Base-by-base conservation (phyloP, 1,140 invertebrate species). In the Neoseiulus cucumeris region DNA sequence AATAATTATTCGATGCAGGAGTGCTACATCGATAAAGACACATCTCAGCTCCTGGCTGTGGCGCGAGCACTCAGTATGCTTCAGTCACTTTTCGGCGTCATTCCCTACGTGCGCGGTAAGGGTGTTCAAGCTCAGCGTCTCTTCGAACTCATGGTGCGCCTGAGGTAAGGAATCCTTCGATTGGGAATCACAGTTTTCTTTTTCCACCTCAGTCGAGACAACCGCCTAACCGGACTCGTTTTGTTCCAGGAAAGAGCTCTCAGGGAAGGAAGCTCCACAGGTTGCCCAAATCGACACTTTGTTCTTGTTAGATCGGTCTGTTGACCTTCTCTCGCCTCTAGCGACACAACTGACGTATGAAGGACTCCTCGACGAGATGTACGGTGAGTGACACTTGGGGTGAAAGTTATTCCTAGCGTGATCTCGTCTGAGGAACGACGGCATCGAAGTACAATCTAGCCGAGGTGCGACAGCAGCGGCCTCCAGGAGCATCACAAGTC, bases 291-390 rank as follows among this genome's bases (percentile, higher is more conserved):
- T 96, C 29, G 90, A 96, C 74, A 87, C 88, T 74, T 78, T 98
- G 7, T 77, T 98, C 20, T 73, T 96, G 17, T 75, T 96, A 0
- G 92, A 96, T 78, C 79, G 94, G 39, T 84, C 83, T 64, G 82
- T 96, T 17, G 95, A 99, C 80, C 82, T 95, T 64, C 80, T 98
- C 6, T 89, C 89, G 39, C 89, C 92, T 2, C 76, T 98, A 68
- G 83, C 89, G 1, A 95, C 90, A 0, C 95, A 98, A 72, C 80
- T 97, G 18, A 98, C 93, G 0, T 98, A 98, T 74, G 93, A 98
- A 78, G 95, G 93, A 18, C 78, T 98, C 12, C 91, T 98, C 70
- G 95, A 95, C 79, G 87, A 91, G 78, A 82, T 89, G 69, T 91
- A 85, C 77, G 82, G 82, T 59, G 51, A 59, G 51, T 59, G 25